Conservation (phyloP, 2,797 vertebrate species). For the Dipus sagitta region DNA sequence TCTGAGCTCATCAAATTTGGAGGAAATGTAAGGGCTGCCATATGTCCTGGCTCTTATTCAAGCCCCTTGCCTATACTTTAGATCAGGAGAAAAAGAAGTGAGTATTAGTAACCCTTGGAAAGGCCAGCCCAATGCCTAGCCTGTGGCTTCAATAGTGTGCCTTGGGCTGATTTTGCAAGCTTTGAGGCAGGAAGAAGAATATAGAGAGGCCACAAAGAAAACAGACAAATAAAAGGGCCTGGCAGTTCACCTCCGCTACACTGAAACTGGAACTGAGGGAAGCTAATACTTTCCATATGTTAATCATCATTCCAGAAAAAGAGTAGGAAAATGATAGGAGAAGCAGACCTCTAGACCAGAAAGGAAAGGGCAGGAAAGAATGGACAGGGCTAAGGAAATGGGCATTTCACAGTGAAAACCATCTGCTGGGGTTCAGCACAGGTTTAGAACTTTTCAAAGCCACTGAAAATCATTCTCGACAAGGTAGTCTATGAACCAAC, state of each 20-base stretch:
- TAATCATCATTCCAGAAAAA: slow-evolving; percentile 1
- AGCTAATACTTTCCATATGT: neutral
- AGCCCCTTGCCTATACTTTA: neutral
- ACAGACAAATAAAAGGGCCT: neutral
- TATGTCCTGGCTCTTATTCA: slow-evolving; percentile 65
- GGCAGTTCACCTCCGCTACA: neutral
- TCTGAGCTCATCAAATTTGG: slow-evolving; percentile 55
- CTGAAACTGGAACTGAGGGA: neutral
- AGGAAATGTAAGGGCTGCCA: slow-evolving; percentile 64
- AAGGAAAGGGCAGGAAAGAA: neutral
- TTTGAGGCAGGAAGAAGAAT: neutral
- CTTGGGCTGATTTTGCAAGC: neutral
- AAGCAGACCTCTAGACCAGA: neutral
- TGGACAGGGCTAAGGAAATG: fast-evolving
- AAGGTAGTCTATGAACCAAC: neutral
- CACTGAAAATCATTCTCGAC: neutral
- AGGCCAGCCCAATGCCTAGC: neutral
- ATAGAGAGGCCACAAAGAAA: neutral
- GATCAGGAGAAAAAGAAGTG: neutral
- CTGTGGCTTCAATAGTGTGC: neutral
- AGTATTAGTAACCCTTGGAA: neutral
- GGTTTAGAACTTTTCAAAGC: neutral
- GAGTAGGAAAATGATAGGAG: neutral
- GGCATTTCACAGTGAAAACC: neutral
- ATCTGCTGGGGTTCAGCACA: neutral